These are phyloP conservation scores for Siphlonurus alternatus DNA, from an alignment of 2,888 invertebrate species.

Conservation along the genomic window DNA sequence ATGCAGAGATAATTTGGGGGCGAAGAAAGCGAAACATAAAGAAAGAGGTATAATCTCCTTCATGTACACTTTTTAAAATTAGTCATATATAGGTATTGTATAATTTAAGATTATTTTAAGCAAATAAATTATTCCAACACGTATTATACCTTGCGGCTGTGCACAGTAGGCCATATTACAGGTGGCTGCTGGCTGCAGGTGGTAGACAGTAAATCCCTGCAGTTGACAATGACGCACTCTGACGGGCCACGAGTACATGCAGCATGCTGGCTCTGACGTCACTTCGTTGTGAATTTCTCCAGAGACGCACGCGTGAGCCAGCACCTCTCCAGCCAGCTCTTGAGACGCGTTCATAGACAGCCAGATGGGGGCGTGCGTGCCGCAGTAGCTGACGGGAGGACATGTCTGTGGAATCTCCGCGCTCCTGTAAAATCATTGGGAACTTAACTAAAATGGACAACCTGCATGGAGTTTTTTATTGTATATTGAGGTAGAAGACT, in stretches of 20 bases:
- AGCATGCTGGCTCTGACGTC: conserved; percentile 9
- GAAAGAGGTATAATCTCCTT: too few species aligned
- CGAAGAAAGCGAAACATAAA: too few species aligned
- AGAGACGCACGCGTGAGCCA: neutral
- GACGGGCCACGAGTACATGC: conserved; percentile 10
- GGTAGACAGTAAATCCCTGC: conserved; percentile 11
- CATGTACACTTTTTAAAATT: too few species aligned
- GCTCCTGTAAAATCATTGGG: conserved; percentile 9
- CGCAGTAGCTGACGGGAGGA: conserved; percentile 14
- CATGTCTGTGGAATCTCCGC: conserved; percentile 14
- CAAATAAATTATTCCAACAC: too few species aligned
- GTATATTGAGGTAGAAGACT: too few species aligned
- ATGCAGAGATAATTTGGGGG: too few species aligned
- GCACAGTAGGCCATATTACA: conserved; percentile 16
- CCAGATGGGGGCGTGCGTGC: conserved; percentile 15
- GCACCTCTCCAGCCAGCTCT: neutral
- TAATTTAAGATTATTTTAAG: too few species aligned
- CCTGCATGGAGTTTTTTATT: too few species aligned
- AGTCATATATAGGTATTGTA: too few species aligned
- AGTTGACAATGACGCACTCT: conserved; percentile 11
- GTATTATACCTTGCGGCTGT: conserved; percentile 11
- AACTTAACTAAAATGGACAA: too few species aligned
- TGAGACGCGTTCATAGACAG: conserved; percentile 4
- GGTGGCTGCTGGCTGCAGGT: conserved; percentile 11
- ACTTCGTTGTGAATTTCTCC: conserved; percentile 2